Conservation (phyloP, 2,797 vertebrate genomes). For the Vipera ursinii region DNA sequence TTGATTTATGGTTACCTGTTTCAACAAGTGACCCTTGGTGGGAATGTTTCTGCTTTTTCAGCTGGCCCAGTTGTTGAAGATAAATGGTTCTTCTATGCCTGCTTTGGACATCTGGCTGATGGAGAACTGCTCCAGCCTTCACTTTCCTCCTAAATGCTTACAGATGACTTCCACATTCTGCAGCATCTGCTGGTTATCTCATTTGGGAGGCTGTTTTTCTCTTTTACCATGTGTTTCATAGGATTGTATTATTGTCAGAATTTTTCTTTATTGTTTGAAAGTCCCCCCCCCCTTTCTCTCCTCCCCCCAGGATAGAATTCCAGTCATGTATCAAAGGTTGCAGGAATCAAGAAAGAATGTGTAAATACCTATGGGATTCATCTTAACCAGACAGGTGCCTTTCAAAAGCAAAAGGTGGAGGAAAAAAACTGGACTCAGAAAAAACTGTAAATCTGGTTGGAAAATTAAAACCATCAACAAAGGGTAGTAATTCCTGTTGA, state of each 20-base stretch:
- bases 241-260: slow-evolving; percentile 35
- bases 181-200: slow-evolving; percentile 66
- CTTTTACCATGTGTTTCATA: slow-evolving; percentile 49
- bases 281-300: background rate
- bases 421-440: slow-evolving; percentile 40
- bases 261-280: slow-evolving; percentile 28
- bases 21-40: slow-evolving; percentile 65
- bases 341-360: slow-evolving; percentile 43
- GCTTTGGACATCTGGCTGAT: slow-evolving; percentile 65
- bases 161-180: slow-evolving; percentile 68
- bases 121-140: slow-evolving; percentile 60
- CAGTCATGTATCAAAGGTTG: slow-evolving; percentile 28
- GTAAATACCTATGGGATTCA: slow-evolving; percentile 22
- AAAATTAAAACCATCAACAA: slow-evolving; percentile 50
- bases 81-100: slow-evolving; percentile 66
- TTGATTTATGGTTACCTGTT: slow-evolving; percentile 63
- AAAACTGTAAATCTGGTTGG: slow-evolving; percentile 46
- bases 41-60: slow-evolving; percentile 69
- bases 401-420: slow-evolving; percentile 20
- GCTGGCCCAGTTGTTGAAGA: slow-evolving; percentile 63
- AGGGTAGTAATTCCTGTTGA: slow-evolving; percentile 47
- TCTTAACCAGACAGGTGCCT: slow-evolving; percentile 48
- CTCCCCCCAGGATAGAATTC: background rate
- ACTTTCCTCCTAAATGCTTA: slow-evolving; percentile 61
- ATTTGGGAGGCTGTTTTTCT: slow-evolving; percentile 40